Evolutionary conservation across 2,113 vertebrate species (phyloP), one percentile per base, ranked within the genome.

Genomic region (Zosterops pallidus): DNA sequence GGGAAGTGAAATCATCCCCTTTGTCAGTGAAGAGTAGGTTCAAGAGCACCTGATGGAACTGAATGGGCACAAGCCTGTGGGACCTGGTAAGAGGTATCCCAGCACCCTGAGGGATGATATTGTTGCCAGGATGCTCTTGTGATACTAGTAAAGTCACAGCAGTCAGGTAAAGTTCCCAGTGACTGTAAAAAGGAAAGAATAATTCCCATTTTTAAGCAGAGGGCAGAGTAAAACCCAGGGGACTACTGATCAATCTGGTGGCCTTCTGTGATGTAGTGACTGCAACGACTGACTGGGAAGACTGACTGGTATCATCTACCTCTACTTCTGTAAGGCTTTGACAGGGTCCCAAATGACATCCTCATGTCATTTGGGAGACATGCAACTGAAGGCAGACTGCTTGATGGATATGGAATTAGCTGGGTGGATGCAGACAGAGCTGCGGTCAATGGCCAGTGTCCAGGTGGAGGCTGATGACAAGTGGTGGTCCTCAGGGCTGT

Each of bases 311-410:
- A 23, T n/a, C 28, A 63, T 47, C 15, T 39, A 16, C 19, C 23
- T 20, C 15, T 46, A 69, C 4, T n/a, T 46, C 23, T 70, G 8
- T 39, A 9, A 53, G 39, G 15, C n/a, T 70, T 55, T 87, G n/a
- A 7, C 47, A 47, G 0, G 0, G 9, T 41, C 12, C 13, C 19
- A 47, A 20, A n/a, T 0, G 6, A 7, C 11, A n/a, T 55, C 24
- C 13, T 63, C 9, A 25, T 14, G 24, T 41, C 24, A 29, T n/a
- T 8, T 56, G 56, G 31, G 24, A 55, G 20, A 31, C 24, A 25
- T 23, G 42, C 10, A 25, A 13, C 22, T 44, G 33, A 25, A 56
- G n/a, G 41, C 24, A 15, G 24, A 21, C n/a, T 47, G 18, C 11
- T 29, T 24, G 28, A 11, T 55, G 56, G n/a, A 29, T 6, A 21